Evolutionary conservation across 2,888 invertebrate genomes (phyloP).

Genomic region (Anoncus sp.): DNA sequence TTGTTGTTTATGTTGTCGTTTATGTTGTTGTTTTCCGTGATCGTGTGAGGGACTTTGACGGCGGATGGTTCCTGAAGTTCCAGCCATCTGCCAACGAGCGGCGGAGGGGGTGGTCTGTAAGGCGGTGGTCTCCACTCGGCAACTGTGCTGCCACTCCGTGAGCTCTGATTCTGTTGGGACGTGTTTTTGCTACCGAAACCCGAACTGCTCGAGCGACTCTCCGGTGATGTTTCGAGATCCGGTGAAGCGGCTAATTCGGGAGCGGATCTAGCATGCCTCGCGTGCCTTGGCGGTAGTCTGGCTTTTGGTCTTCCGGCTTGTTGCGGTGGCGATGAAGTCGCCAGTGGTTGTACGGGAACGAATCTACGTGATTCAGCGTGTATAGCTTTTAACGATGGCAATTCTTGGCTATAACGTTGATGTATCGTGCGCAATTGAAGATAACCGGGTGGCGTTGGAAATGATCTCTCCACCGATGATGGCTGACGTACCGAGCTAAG

Average conservation of each 20-base stretch:
- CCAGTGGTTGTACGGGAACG: constrained; percentile 87
- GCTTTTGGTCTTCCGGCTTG: constrained; percentile 85
- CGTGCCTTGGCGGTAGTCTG: constrained; percentile 87
- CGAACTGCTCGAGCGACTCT: constrained; percentile 94
- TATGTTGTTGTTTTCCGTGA: constrained; percentile 29
- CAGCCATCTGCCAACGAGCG: constrained; percentile 87
- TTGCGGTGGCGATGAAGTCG: constrained; percentile 86
- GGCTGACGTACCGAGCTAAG: constrained; percentile 94
- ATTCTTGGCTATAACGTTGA: constrained; percentile 89
- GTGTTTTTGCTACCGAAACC: constrained; percentile 97
- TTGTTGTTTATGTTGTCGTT: neutral
- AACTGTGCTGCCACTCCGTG: constrained; percentile 88
- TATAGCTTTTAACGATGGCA: constrained; percentile 89
- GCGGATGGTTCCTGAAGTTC: constrained; percentile 84
- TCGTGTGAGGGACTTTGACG: constrained; percentile 69
- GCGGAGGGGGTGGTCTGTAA: constrained; percentile 89
- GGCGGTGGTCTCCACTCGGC: constrained; percentile 93
- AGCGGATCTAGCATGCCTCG: constrained; percentile 87
- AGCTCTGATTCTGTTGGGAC: constrained; percentile 91
- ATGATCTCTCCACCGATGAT: constrained; percentile 91
- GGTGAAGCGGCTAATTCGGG: constrained; percentile 87
- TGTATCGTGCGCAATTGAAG: constrained; percentile 87
- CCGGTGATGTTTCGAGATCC: constrained; percentile 90
- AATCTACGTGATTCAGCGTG: constrained; percentile 89
- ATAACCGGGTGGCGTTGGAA: constrained; percentile 90